Percentiles rank a stretch among this genome's conserved stretches.
Conservation (phyloP, 2,113 vertebrate genomes). For the Ancistrus triradiatus region DNA sequence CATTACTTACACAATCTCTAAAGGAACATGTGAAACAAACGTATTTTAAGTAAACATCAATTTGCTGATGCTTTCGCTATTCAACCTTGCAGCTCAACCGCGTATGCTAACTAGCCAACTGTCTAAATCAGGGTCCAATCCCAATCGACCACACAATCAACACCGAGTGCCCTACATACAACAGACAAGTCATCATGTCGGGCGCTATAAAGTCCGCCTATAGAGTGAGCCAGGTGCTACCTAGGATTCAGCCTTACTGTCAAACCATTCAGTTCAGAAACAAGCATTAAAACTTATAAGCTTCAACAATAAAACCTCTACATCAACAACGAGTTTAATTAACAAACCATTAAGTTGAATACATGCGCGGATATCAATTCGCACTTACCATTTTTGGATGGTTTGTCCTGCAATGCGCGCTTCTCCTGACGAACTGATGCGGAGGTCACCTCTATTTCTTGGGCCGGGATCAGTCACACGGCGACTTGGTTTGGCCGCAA, state of each 20-base stretch:
- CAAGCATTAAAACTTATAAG: too few relatives aligned
- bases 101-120: background rate
- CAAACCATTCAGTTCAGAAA: background rate
- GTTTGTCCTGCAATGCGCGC: background rate
- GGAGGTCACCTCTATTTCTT: conserved; percentile 55
- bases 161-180: background rate
- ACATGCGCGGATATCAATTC: too few relatives aligned
- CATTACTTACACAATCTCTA: too few relatives aligned
- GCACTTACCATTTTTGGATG: conserved; percentile 57
- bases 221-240: background rate
- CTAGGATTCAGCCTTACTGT: background rate
- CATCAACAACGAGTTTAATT: too few relatives aligned
- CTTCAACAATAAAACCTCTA: too few relatives aligned
- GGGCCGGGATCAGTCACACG: conserved; percentile 21
- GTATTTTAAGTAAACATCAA: too few relatives aligned
- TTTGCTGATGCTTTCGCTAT: background rate
- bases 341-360: too few relatives aligned
- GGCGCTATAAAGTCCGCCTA: background rate
- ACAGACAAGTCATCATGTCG: background rate
- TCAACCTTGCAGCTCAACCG: background rate
- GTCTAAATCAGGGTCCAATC: background rate
- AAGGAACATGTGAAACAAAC: too few relatives aligned
- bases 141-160: background rate
- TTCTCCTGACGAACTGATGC: conserved; percentile 21
- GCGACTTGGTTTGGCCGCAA: conserved; percentile 30